These are phyloP conservation scores for Busseola fusca DNA, from an alignment of 2,888 invertebrate species.

Conservation along the genomic window DNA sequence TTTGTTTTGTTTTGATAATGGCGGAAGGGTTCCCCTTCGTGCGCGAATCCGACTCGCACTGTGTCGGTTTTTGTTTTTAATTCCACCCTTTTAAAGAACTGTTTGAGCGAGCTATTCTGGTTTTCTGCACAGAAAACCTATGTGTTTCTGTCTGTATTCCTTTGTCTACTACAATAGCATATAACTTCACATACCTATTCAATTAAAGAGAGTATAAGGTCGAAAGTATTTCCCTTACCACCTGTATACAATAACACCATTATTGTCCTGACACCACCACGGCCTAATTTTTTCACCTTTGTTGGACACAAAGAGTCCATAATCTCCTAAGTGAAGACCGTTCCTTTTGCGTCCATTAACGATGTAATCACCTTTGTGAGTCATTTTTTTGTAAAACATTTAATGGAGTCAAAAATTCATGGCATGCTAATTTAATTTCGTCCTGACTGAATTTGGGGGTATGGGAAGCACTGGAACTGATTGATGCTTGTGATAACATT, in stretches of 20 bases:
- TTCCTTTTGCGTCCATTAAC: slow-evolving; percentile 50
- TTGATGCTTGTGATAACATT: not conserved
- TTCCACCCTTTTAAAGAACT: not conserved
- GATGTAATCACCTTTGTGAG: slow-evolving; percentile 49
- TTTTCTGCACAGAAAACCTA: not conserved
- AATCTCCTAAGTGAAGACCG: slow-evolving; percentile 55
- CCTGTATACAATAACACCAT: slow-evolving; percentile 13
- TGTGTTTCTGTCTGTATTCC: not conserved
- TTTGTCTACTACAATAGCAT: too few species aligned
- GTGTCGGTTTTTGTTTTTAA: not conserved
- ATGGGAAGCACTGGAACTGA: not conserved
- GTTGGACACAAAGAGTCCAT: slow-evolving; percentile 46
- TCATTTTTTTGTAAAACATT: slow-evolving; percentile 38
- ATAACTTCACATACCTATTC: not conserved
- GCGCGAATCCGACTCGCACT: too few species aligned
- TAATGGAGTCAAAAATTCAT: slow-evolving; percentile 61
- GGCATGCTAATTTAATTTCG: slow-evolving; percentile 58
- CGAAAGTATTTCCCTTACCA: not conserved
- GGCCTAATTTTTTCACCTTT: slow-evolving; percentile 44
- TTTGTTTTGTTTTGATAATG: too few species aligned
- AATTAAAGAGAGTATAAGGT: not conserved
- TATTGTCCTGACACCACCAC: slow-evolving; percentile 11
- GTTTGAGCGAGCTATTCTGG: not conserved
- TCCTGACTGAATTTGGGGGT: not conserved
- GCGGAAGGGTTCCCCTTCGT: too few species aligned